These are phyloP conservation scores for Calameuta idolon DNA, from an alignment of 2,888 invertebrate genomes.

Conservation along the genomic window DNA sequence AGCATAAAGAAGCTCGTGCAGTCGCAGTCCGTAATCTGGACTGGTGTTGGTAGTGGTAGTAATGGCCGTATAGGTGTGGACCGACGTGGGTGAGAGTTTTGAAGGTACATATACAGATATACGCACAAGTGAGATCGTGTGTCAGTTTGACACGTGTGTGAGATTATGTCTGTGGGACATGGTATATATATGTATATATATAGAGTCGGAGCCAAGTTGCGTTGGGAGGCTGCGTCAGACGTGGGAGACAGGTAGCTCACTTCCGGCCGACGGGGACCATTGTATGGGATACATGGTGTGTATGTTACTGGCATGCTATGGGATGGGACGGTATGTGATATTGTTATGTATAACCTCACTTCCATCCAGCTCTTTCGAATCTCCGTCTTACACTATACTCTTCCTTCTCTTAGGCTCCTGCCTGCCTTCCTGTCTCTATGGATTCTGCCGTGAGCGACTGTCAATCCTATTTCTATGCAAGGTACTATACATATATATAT, in stretches of 20 bases:
- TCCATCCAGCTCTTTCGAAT: conserved; percentile 5
- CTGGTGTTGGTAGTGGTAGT: background rate
- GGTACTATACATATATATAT: no score
- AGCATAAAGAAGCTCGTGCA: conserved; percentile 46
- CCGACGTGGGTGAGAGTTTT: no score
- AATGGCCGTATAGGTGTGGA: no score
- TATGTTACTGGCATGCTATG: conserved; percentile 15
- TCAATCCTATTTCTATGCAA: no score
- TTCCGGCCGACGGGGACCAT: conserved; percentile 56
- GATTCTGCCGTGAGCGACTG: no score
- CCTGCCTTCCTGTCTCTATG: no score
- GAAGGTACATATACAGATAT: no score
- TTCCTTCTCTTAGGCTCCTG: no score
- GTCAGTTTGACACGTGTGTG: conserved; percentile 5
- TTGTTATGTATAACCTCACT: conserved; percentile 30
- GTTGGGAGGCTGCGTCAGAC: conserved; percentile 44
- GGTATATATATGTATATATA: no score
- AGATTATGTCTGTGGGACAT: conserved; percentile 21
- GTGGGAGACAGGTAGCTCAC: conserved; percentile 65
- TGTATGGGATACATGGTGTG: conserved; percentile 31
- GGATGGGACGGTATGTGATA: conserved; percentile 29
- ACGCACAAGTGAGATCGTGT: background rate
- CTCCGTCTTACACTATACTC: background rate
- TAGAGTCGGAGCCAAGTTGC: conserved; percentile 19
- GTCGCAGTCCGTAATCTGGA: conserved; percentile 38